Conservation (phyloP, 1,140 invertebrate genomes). For the Charaxes varanes region DNA sequence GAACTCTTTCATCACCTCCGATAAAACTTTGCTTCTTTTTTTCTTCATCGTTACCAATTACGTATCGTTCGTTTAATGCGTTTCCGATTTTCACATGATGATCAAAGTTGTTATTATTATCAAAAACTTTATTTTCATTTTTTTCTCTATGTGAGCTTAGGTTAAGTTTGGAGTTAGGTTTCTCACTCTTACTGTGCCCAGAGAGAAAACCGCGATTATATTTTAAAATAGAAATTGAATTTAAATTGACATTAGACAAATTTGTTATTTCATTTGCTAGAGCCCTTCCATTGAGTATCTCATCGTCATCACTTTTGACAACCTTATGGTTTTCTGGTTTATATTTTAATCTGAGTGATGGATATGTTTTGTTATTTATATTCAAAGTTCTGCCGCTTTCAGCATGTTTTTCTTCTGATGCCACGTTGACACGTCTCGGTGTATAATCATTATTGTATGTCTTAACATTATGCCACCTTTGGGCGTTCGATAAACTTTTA, state of each 20-base stretch:
- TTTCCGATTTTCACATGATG: conserved; percentile 60
- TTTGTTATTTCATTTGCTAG: conserved; percentile 43
- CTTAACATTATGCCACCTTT: conserved; percentile 60
- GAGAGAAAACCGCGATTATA: conserved; percentile 50
- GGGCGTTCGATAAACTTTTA: conserved; percentile 37
- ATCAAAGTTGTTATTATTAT: conserved; percentile 36
- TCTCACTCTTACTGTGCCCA: conserved; percentile 8
- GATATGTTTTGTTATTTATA: conserved; percentile 35
- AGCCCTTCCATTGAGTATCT: conserved; percentile 27
- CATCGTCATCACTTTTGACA: conserved; percentile 23
- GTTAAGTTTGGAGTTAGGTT: conserved; percentile 24
- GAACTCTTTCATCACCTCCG: conserved; percentile 41
- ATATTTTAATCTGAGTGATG: conserved; percentile 41
- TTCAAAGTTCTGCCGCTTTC: conserved; percentile 26
- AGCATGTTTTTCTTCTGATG: conserved; percentile 13
- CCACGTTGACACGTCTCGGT: conserved; percentile 34
- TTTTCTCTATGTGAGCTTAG: conserved; percentile 6
- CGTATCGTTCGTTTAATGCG: conserved; percentile 48
- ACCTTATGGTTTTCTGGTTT: conserved; percentile 37
- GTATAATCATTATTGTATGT: conserved; percentile 51
- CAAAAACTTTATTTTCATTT: conserved; percentile 8
- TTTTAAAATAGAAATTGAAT: conserved; percentile 44
- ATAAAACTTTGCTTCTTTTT: conserved; percentile 51
- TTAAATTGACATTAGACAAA: conserved; percentile 28
- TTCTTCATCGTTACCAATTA: conserved; percentile 42